Evolutionary conservation across 2,797 vertebrate species (phyloP).

Genomic region (Choloepus didactylus): DNA sequence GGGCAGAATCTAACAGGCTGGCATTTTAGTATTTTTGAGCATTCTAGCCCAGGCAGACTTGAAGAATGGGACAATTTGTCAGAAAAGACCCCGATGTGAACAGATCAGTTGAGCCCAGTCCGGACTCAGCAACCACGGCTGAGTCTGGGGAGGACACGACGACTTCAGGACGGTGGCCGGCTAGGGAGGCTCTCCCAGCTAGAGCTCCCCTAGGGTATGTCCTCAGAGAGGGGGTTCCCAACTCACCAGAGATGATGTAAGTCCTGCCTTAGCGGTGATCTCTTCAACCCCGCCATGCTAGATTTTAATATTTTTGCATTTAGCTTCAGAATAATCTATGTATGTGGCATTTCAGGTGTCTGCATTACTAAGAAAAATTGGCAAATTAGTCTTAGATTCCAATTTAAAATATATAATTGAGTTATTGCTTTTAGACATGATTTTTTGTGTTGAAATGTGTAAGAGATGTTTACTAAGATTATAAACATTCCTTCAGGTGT

Average conservation of each 20-base stretch:
- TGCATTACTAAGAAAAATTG: slow-evolving; percentile 7
- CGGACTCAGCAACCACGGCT: neutral
- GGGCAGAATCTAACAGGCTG: neutral
- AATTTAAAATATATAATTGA: neutral
- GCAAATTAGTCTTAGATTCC: slow-evolving; percentile 4
- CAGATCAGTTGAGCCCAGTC: neutral
- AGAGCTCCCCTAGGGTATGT: too few species aligned
- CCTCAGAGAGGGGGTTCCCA: too few species aligned
- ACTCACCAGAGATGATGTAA: neutral
- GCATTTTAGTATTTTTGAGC: neutral
- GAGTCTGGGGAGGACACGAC: neutral
- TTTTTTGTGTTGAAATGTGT: neutral
- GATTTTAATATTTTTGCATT: neutral
- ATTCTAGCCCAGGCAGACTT: neutral
- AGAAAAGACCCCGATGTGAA: neutral
- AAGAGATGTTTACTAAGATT: neutral
- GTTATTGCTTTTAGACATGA: neutral
- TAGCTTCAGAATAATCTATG: neutral
- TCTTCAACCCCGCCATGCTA: too few species aligned
- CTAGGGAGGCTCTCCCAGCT: neutral
- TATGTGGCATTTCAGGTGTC: neutral
- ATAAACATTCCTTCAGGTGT: neutral
- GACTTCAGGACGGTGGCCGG: neutral
- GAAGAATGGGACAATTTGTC: neutral
- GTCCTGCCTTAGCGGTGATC: neutral